Evolutionary conservation across 1,140 invertebrate genomes (phyloP), one percentile per base, ranked within the genome.

Genomic region (Drosophila murphyi): DNA sequence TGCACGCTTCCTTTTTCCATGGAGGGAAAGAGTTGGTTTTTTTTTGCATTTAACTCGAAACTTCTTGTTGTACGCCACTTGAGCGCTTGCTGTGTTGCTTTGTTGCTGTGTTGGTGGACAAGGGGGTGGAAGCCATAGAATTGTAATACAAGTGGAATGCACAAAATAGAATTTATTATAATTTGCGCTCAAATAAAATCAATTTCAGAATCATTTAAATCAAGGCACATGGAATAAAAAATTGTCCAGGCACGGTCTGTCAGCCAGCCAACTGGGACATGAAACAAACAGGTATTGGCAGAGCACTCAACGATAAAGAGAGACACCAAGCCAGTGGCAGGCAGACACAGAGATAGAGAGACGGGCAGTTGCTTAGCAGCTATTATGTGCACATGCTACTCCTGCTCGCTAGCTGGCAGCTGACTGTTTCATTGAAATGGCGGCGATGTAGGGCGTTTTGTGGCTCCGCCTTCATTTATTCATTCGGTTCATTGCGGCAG

Each of bases 141-240:
- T n/a, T 3, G 39, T n/a, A 43, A 43, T 43, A 3, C 39, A 43
- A 43, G 10, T 12, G 39, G 20, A 4, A 63, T 43, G 28, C 20
- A 28, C 3, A 2, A 41, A 78, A 52, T 80, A 68, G 70, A 89
- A 78, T 20, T 20, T 88, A 88, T 88, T 72, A 89, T 90, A 89
- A 89, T 89, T 89, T 85, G 72, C 55, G 71, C 71, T 79, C 65
- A 89, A 89, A 89, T 89, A 65, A 89, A 89, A 90, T 89, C 85
- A 89, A 89, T 89, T 89, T 89, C 74, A 81, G 72, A 81, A 78
- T 77, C 85, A 85, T 89, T 90, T 85, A 83, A 89, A 79, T 81
- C 72, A 73, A 76, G 85, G 63, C 72, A 35, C 73, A 56, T 41
- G 72, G 59, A 60, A 59, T 31, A 37, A 37, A 34, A 29, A 70